Evolutionary conservation across 1,140 invertebrate genomes (phyloP).

Genomic region (Apis florea): DNA sequence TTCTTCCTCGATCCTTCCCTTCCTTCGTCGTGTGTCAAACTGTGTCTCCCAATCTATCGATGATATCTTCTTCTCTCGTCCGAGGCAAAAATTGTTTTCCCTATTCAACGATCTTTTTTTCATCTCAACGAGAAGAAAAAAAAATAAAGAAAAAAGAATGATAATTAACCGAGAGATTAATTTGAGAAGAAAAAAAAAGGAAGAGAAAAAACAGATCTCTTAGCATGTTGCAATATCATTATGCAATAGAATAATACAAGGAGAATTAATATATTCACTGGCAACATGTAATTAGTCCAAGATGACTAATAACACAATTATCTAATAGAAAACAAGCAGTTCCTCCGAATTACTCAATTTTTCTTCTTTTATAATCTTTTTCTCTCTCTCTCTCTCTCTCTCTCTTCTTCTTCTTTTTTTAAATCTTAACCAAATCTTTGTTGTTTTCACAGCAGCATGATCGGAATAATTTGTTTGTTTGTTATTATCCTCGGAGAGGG

Average conservation of each 20-base stretch:
- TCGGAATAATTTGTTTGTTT: too few relatives aligned
- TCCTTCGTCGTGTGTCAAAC: too few relatives aligned
- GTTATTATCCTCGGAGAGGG: too few relatives aligned
- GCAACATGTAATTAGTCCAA: not conserved
- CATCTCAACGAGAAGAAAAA: not conserved
- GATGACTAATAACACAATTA: not conserved
- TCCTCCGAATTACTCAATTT: too few relatives aligned
- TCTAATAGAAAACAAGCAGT: not conserved
- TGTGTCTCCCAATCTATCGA: too few relatives aligned
- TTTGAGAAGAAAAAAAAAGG: too few relatives aligned
- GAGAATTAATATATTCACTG: constrained; percentile 1
- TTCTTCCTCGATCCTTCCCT: too few relatives aligned
- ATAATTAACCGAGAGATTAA: not conserved
- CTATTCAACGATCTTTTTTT: too few relatives aligned
- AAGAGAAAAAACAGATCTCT: too few relatives aligned
- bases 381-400: not conserved
- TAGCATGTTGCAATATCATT: not conserved
- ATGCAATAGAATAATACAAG: constrained; percentile 1
- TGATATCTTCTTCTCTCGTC: too few relatives aligned
- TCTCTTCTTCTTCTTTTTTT: not conserved
- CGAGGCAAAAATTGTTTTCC: not conserved
- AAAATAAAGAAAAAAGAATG: too few relatives aligned
- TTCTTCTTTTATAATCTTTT: too few relatives aligned
- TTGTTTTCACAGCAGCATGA: not conserved
- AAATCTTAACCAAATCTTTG: not conserved